Conservation (phyloP, 2,113 vertebrate genomes). For the Xyliphius kryptos region DNA sequence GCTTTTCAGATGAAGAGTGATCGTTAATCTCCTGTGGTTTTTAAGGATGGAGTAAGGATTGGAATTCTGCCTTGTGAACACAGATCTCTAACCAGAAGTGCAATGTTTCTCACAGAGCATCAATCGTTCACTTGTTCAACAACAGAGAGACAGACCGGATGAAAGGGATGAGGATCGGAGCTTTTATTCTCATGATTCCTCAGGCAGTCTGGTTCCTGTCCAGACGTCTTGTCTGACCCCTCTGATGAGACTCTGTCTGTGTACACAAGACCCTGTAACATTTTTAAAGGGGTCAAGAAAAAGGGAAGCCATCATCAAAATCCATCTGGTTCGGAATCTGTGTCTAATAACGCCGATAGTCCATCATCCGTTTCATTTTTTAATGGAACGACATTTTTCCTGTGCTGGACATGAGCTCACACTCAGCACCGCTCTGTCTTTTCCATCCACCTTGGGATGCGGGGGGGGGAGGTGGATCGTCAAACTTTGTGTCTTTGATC, state of each 20-base stretch:
- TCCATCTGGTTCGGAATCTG: conserved; percentile 13
- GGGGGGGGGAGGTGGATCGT: too few species aligned
- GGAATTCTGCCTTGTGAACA: too few species aligned
- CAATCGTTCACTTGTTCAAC: conserved; percentile 47
- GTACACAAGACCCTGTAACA: neutral
- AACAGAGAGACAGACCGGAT: too few species aligned
- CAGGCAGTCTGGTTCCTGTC: conserved; percentile 34
- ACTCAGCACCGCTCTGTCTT: conserved; percentile 2
- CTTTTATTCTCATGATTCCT: conserved; percentile 58
- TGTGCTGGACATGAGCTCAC: too few species aligned
- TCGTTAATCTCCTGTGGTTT: too few species aligned
- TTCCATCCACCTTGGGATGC: conserved; percentile 2
- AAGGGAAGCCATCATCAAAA: conserved; percentile 19
- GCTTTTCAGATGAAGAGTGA: too few species aligned
- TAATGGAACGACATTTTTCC: neutral
- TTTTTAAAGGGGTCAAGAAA: conserved; percentile 16
- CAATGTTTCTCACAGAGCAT: too few species aligned
- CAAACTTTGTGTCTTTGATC: too few species aligned
- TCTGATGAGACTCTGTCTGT: conserved; percentile 1
- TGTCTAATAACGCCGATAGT: conserved; percentile 28
- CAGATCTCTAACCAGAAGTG: too few species aligned
- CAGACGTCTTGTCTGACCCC: conserved; percentile 9
- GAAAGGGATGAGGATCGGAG: conserved; percentile 57
- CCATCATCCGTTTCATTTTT: conserved; percentile 15
- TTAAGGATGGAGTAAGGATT: too few species aligned